Base-by-base conservation (phyloP, 2,888 invertebrate genomes). In the Callinectes sapidus region DNA sequence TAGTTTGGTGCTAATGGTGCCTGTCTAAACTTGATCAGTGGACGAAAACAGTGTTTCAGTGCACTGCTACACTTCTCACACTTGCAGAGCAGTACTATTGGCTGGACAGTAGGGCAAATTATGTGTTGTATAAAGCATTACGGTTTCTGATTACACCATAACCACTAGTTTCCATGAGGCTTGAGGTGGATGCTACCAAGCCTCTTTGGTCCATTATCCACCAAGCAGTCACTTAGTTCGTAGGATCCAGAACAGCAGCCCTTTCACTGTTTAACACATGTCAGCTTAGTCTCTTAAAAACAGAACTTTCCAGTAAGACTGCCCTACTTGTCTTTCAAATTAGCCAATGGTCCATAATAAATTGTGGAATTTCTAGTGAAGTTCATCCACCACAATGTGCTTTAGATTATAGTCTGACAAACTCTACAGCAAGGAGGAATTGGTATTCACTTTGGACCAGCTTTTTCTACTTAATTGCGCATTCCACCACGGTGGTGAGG, bases 11-110 rank as follows among this genome's bases (percentile, higher is more conserved):
- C 89, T 55, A 48, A 90, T 55, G 55, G 92, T 92, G 92, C 92
- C 92, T 87, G 90, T 92, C 92, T 90, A 92, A 86, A 90, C 90
- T 87, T 87, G 87, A 88, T 90, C 92, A 90, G 92, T 92, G 92
- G 92, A 92, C 92, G 92, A 92, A 86, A 90, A 92, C 92, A 92
- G 92, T 92, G 92, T 90, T 92, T 92, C 87, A 92, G 92, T 92
- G 92, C 92, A 92, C 90, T 92, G 92, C 92, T 92, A 92, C 92
- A 92, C 92, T 92, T 89, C 48, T 88, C 90, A 88, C 87, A 90
- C 54, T 61, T 90, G 77, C 66, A 42, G 61, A 87, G 77, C 85
- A 92, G 81, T 90, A 90, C 90, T 87, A 54, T 39, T 88, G 81
- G 90, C 90, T 92, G 92, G 87, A 90, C 90, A 90, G 90, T 42